These are phyloP conservation scores for Plebejus anna DNA, from an alignment of 2,888 invertebrate genomes.

Conservation along the genomic window DNA sequence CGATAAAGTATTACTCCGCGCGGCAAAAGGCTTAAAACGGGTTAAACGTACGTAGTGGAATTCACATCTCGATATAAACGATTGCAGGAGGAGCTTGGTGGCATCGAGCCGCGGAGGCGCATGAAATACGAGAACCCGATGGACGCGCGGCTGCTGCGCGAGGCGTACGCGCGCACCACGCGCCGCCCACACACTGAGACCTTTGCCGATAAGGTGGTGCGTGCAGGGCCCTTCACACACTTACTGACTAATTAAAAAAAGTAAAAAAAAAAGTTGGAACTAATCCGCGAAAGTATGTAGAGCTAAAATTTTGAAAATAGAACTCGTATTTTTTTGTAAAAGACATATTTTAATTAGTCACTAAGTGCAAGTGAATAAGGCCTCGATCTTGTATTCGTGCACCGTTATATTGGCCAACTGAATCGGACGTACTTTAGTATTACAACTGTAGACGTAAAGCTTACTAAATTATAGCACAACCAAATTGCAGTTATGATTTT, in stretches of 20 bases:
- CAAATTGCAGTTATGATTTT: neutral
- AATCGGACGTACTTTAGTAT: neutral
- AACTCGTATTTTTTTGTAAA: neutral
- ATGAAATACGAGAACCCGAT: constrained; percentile 70
- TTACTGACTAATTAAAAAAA: constrained; percentile 1
- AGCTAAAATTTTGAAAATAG: neutral
- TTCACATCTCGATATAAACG: neutral
- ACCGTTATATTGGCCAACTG: constrained; percentile 1
- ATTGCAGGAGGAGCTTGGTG: constrained; percentile 80
- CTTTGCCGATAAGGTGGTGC: constrained; percentile 71
- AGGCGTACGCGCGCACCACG: constrained; percentile 70
- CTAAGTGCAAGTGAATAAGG: constrained; percentile 16
- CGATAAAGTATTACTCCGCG: no score
- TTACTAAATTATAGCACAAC: neutral
- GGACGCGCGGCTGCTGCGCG: constrained; percentile 68
- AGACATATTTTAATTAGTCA: neutral
- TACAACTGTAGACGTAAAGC: neutral
- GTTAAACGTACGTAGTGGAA: no score
- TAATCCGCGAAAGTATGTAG: neutral
- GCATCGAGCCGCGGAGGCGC: constrained; percentile 76
- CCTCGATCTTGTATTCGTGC: constrained; percentile 11
- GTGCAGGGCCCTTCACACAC: constrained; percentile 34
- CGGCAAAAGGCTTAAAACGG: no score
- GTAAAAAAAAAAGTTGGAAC: no score
- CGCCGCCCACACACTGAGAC: constrained; percentile 71